Evolutionary conservation across 2,888 invertebrate species (phyloP), one percentile per base, ranked within the genome.

Genomic region (Euproctis similis): DNA sequence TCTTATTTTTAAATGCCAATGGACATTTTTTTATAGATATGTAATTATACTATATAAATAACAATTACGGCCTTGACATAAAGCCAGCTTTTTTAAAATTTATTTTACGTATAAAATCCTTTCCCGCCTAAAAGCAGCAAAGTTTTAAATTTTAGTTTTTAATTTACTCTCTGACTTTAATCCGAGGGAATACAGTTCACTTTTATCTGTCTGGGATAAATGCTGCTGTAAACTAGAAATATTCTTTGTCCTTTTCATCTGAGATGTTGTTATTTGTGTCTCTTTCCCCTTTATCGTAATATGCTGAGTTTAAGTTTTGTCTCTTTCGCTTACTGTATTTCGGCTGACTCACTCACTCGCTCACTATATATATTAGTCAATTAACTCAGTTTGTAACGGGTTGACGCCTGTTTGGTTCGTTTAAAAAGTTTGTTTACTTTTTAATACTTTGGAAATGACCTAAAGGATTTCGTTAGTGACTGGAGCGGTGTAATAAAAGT

Each of bases 91-190:
- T n/a, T n/a, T n/a, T n/a, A n/a, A n/a, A n/a, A n/a, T n/a, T n/a
- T n/a, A n/a, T n/a, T n/a, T n/a, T n/a, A n/a, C n/a, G n/a, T n/a
- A n/a, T 32, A 31, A 39, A 55, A 50, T 54, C 52, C 48, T 67
- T 74, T 74, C 73, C 73, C 73, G 73, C 73, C 46, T 36, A 53
- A 46, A 42, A 45, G 35, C 39, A n/a, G n/a, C n/a, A n/a, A n/a
- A n/a, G n/a, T n/a, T n/a, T n/a, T n/a, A n/a, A n/a, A n/a, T n/a
- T n/a, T n/a, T n/a, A n/a, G n/a, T n/a, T n/a, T n/a, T n/a, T n/a
- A n/a, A n/a, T n/a, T n/a, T n/a, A n/a, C n/a, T n/a, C n/a, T n/a
- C n/a, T 10, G 21, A 21, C 21, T 21, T 3, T 21, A 21, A 10
- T 10, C 2, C 7, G 21, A 3, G 7, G 2, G 4, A 21, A 1